phyloP scores from a whole-genome alignment of 2,113 vertebrate species.

The Formicarius rufipectus region DNA sequence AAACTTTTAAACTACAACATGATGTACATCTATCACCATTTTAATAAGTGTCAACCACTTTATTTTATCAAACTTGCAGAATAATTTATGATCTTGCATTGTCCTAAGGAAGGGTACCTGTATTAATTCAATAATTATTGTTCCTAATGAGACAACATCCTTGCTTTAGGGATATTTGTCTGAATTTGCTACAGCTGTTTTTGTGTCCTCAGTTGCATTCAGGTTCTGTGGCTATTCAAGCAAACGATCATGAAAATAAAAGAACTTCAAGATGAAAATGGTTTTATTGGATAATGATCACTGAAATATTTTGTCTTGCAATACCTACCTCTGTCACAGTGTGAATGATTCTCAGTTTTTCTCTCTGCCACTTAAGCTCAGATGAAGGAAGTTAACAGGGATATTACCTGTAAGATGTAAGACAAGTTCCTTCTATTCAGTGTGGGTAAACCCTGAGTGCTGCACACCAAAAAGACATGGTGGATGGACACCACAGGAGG shows the following conservation, averaged over 20 bases:
- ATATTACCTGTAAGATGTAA: neutral
- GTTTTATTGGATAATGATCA: neutral
- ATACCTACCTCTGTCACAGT: neutral
- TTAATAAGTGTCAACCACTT: neutral
- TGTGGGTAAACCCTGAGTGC: neutral
- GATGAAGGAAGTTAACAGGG: neutral
- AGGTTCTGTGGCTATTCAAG: neutral
- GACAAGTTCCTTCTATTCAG: neutral
- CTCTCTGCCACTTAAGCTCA: neutral
- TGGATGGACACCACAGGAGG: neutral
- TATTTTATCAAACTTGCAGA: neutral
- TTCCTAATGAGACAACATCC: neutral
- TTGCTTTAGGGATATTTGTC: neutral
- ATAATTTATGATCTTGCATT: neutral
- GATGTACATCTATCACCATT: neutral
- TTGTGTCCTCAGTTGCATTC: neutral
- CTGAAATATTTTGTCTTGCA: neutral
- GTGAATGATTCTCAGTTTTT: neutral
- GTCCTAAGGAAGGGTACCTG: neutral
- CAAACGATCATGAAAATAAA: neutral
- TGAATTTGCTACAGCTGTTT: neutral
- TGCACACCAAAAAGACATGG: neutral
- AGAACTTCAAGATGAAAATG: neutral
- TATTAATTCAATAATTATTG: neutral
- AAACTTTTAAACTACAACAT: neutral